Percentiles rank a stretch among this genome's conserved stretches.
These are phyloP conservation scores for Bergia sp. DNA, from an alignment of 92 coral and sea anemone species.

Conservation along the genomic window DNA sequence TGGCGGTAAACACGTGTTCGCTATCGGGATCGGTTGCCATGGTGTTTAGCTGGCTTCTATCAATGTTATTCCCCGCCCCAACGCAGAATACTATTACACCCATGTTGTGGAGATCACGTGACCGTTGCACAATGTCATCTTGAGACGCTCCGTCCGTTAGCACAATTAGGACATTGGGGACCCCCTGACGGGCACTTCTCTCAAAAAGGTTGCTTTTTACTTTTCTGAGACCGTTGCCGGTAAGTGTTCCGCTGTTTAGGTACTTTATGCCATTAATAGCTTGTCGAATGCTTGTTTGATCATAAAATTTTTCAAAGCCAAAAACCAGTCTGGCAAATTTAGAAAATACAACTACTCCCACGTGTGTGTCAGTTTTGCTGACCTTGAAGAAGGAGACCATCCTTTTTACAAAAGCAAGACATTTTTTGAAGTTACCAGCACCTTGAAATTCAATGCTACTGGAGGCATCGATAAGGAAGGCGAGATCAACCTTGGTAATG, in stretches of 20 bases:
- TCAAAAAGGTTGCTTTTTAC: slow-evolving; percentile 63
- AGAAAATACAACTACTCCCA: slow-evolving; percentile 68
- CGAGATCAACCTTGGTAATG: slow-evolving; percentile 70
- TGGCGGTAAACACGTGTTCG: slow-evolving; percentile 68
- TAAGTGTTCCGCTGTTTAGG: slow-evolving; percentile 66
- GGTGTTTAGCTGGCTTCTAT: slow-evolving; percentile 50
- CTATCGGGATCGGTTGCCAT: slow-evolving; percentile 89
- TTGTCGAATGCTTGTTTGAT: slow-evolving; percentile 2
- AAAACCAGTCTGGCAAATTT: slow-evolving; percentile 39
- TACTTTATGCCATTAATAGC: slow-evolving; percentile 49
- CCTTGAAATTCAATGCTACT: slow-evolving; percentile 61
- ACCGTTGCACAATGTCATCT: slow-evolving; percentile 64
- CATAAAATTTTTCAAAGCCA: slow-evolving; percentile 51
- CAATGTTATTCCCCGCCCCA: slow-evolving; percentile 65
- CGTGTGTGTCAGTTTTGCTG: slow-evolving; percentile 70
- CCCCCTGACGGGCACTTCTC: slow-evolving; percentile 68
- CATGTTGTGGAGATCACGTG: slow-evolving; percentile 74
- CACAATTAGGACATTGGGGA: slow-evolving; percentile 64
- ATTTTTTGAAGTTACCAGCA: slow-evolving; percentile 71
- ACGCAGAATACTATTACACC: slow-evolving; percentile 75
- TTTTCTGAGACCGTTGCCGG: slow-evolving; percentile 67
- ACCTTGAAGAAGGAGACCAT: slow-evolving; percentile 63
- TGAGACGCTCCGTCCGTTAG: slow-evolving; percentile 78
- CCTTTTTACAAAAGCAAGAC: slow-evolving; percentile 62
- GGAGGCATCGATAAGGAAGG: slow-evolving; percentile 85